Percentiles rank a stretch among this genome's conserved stretches.
Evolutionary conservation across 2,113 vertebrate species (phyloP).

Genomic region (Petrocephalus microphthalmus): DNA sequence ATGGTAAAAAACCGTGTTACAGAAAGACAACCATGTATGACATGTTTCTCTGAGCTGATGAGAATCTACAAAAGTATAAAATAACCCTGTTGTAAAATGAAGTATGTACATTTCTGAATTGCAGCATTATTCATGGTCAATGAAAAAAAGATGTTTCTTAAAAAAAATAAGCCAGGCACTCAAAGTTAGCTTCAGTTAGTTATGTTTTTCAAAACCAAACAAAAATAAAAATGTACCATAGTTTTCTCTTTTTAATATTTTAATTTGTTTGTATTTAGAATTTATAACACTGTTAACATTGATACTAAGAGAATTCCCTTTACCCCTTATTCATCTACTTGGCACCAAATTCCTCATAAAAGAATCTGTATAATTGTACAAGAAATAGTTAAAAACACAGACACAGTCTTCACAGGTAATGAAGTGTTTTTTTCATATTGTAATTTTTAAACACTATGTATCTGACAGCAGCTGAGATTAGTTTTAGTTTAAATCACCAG

Average conservation of each 20-base stretch:
- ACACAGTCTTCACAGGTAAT: constrained; percentile 99
- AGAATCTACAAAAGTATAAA: constrained; percentile 97
- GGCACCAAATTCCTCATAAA: constrained; percentile 99
- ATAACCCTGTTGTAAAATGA: constrained; percentile 97
- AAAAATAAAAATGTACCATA: constrained; percentile 92
- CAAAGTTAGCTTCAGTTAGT: constrained; percentile 98
- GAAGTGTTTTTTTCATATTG: constrained; percentile 88
- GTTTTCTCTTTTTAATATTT: constrained; percentile 96
- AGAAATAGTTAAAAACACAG: constrained; percentile 99
- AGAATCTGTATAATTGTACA: constrained; percentile 99
- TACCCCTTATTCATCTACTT: constrained; percentile 92
- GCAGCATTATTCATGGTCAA: constrained; percentile 97
- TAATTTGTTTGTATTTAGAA: constrained; percentile 95
- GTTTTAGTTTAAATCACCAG: constrained; percentile 98
- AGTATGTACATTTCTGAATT: constrained; percentile 97
- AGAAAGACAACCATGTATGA: constrained; percentile 94
- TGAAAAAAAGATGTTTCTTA: constrained; percentile 77
- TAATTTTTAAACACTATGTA: constrained; percentile 97
- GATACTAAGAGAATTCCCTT: constrained; percentile 96
- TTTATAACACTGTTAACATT: constrained; percentile 99
- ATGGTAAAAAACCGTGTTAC: constrained; percentile 96
- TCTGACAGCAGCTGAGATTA: constrained; percentile 99
- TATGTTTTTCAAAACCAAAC: constrained; percentile 66
- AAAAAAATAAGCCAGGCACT: constrained; percentile 86
- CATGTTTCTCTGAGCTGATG: constrained; percentile 75